Evolutionary conservation across 1,140 invertebrate genomes (phyloP), one percentile per base, ranked within the genome.

Genomic region (Doryteuthis pealeii): DNA sequence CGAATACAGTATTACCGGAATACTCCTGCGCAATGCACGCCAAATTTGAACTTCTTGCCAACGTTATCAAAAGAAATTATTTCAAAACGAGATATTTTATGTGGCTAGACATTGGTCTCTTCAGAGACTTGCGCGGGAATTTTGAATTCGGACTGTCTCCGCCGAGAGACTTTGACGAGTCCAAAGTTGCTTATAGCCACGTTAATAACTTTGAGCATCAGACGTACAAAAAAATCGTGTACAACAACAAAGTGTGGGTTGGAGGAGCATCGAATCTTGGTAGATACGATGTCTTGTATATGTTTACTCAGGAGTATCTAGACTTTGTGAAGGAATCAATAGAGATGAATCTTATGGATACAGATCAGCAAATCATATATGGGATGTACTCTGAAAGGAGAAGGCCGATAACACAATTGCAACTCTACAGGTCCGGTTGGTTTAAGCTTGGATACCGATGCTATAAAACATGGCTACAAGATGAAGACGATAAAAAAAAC

Each of bases 21-120:
- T 84, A 84, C 66, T 75, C 79, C 18, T 78, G 78, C 35, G 70
- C 75, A 1, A 79, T 80, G 70, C 77, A 80, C 70, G 76, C 81
- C 2, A 86, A 86, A 71, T 84, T 83, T 76, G 84, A 85, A 74
- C 67, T 83, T 30, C 72, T 84, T 35, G 45, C 80, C 31, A 76
- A 35, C 28, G 74, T 79, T 5, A 76, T 79, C 0, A 68, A 74
- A 14, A 67, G 73, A 67, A 81, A 82, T 71, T 74, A 74, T 18
- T 81, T 79, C 40, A 74, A 77, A 26, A 84, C 81, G 1, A 80
- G 81, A 43, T 83, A 80, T 71, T 78, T 85, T 72, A 79, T 79
- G 10, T 85, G 84, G 84, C 58, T 85, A 2, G 84, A 85, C 70
- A 78, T 83, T 28, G 81, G 81, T 45, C 77, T 81, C 14, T 85